Evolutionary conservation across 1,140 invertebrate genomes (phyloP).

Genomic region (Drosophila kohkoa): DNA sequence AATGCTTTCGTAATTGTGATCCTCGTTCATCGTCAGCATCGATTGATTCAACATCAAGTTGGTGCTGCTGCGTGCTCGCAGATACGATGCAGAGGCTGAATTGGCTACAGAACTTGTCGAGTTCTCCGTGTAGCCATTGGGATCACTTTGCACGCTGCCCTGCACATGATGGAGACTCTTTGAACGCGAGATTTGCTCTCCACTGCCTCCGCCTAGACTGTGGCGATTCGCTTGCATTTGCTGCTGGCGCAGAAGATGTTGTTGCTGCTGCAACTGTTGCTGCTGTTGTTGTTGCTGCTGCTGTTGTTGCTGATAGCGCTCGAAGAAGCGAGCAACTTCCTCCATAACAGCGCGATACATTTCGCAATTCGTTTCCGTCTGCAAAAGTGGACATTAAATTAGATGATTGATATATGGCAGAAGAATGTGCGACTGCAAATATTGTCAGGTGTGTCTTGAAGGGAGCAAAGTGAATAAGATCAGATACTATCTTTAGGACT

Average conservation of each 20-base stretch:
- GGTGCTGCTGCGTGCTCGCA: constrained; percentile 84
- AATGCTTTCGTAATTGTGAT: constrained; percentile 72
- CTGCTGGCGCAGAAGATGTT: constrained; percentile 46
- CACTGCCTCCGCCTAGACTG: constrained; percentile 39
- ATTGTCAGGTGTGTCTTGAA: no score
- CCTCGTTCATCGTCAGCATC: constrained; percentile 72
- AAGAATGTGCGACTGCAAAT: no score
- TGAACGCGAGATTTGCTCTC: constrained; percentile 81
- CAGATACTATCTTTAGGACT: no score
- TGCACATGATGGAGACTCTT: constrained; percentile 86
- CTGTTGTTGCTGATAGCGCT: constrained; percentile 86
- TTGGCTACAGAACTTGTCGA: background rate
- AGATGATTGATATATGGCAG: background rate
- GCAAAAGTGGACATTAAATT: constrained; percentile 17
- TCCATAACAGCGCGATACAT: constrained; percentile 93
- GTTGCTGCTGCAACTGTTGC: constrained; percentile 46
- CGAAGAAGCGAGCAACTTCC: constrained; percentile 91
- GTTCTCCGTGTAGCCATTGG: constrained; percentile 73
- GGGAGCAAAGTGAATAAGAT: no score
- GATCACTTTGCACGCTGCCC: constrained; percentile 53
- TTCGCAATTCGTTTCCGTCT: constrained; percentile 91
- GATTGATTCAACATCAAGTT: constrained; percentile 76
- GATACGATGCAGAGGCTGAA: constrained; percentile 57
- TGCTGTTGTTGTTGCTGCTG: constrained; percentile 46
- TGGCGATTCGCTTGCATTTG: constrained; percentile 37